Evolutionary conservation across 2,888 invertebrate genomes (phyloP), one percentile per base, ranked within the genome.

Genomic region (Thecocarcelia acutangulata): DNA sequence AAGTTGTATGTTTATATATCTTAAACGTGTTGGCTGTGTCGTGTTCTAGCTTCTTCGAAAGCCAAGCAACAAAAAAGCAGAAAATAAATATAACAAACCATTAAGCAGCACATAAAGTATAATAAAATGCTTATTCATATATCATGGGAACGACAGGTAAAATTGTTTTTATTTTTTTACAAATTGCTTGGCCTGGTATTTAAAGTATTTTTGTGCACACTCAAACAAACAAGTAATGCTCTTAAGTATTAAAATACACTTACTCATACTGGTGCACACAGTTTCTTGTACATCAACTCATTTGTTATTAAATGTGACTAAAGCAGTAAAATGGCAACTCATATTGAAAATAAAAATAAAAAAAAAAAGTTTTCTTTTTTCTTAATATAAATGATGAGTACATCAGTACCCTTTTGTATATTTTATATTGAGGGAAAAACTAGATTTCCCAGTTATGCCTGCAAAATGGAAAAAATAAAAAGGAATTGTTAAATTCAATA

Each of bases 141-240:
- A 74, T 77, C 81, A 81, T 81, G 69, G 44, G 44, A 69, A 77
- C 24, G 81, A 77, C 81, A 81, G 81, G 81, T 81, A 69, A 74
- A 74, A 81, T 74, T 69, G 56, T 74, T 40, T 24, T 73, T 70
- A 64, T 69, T 66, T 76, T 69, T 42, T 58, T 50, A 77, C 69
- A 81, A 77, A 81, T 81, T 74, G 77, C 69, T 81, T 69, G 63
- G 72, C 73, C 68, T 63, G 69, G 28, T 40, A 63, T 24, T 54
- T 33, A 15, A 70, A 63, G 63, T 63, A 28, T 19, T 54, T 54
- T n/a, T 61, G 17, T 37, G 9, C 8, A 37, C 52, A 15, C 2
- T 11, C 12, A 40, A 8, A 48, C 37, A 48, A 2, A 54, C 21
- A 13, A 24, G 0, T 5, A n/a, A 52, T 33, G n/a, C 13, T 59